Conservation (phyloP, 2,888 invertebrate species). For the Caenorhabditis afra region DNA sequence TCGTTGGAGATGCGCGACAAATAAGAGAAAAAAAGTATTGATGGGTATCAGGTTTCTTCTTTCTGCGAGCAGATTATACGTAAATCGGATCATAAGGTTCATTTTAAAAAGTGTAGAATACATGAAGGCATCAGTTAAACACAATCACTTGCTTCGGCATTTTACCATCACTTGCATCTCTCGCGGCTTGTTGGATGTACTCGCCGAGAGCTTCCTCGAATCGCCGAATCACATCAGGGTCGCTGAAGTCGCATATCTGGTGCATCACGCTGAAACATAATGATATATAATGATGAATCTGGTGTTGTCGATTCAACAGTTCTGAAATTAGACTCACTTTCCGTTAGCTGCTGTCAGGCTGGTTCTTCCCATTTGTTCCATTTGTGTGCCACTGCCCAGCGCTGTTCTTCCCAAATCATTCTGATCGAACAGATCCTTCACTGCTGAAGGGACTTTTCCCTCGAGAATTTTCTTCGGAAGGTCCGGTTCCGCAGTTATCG, state of each 20-base stretch:
- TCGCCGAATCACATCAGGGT: conserved; percentile 22
- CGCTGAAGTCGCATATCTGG: conserved; percentile 47
- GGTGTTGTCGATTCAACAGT: not conserved
- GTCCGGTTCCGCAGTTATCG: conserved; percentile 72
- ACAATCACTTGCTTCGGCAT: conserved; percentile 9
- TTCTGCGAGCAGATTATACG: too few relatives aligned
- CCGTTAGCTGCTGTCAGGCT: conserved; percentile 45
- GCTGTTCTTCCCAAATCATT: conserved; percentile 48
- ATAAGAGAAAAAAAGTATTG: not conserved
- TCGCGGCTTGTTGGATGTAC: conserved; percentile 3
- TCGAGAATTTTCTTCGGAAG: conserved; percentile 67
- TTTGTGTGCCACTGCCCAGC: conserved; percentile 58
- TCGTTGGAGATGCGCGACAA: too few relatives aligned
- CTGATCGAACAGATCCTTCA: conserved; percentile 48
- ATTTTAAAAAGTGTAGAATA: too few relatives aligned
- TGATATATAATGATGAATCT: too few relatives aligned
- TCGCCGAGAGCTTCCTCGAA: conserved; percentile 11
- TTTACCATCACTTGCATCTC: not conserved
- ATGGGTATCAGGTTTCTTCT: conserved; percentile 5
- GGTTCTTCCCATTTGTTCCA: conserved; percentile 62
- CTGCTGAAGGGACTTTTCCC: conserved; percentile 48
- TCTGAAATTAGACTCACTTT: conserved; percentile 18
- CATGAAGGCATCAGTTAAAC: conserved; percentile 17
- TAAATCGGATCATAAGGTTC: too few relatives aligned
- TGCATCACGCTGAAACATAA: conserved; percentile 29